Base-by-base conservation (phyloP, 2,113 vertebrate species). In the Isurus oxyrinchus region DNA sequence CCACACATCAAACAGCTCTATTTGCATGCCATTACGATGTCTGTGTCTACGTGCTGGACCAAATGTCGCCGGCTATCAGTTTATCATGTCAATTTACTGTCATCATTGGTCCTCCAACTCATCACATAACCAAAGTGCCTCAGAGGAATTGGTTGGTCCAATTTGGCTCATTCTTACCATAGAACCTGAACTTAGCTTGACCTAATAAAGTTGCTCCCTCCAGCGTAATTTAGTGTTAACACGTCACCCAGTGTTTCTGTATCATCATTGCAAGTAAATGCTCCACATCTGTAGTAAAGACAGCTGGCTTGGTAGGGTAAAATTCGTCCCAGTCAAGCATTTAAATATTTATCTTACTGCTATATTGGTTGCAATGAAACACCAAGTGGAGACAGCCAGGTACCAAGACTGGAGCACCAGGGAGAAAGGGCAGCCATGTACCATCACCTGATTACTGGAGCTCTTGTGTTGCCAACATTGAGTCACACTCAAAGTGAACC, bases 171-270 rank as follows among this genome's bases (percentile, higher is more conserved):
- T 67, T 95, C 66, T 95, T 44, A 53, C 66, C 44, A 27, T 53
- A 44, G 66, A 95, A 95, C 23, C 94, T 27, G 66, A 95, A 95
- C 94, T 95, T 27, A 40, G 25, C 44, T 95, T 95, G 66, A 95
- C 44, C 94, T 53, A 72, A 53, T 72, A 53, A 67, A 31, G 94
- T 72, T 69, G 44, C 49, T 72, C 23, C 44, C 11, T 72, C 63
- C 40, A 49, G 94, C 23, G 31, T 44, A 67, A 49, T 49, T 49
- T 49, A 25, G 2, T 25, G n/a, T 67, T 66, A 95, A 69, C 23
- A 69, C 13, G 49, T 90, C 87, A 90, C 25, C 27, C 87, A 90
- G 27, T 90, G 5, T 0, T 87, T 66, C 91, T 66, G 11, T 66
- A 27, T 31, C 31, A 16, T 63, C 35, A 40, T 63, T 23, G 59